Base-by-base conservation (phyloP, 2,888 invertebrate genomes). In the Callosobruchus maculatus region DNA sequence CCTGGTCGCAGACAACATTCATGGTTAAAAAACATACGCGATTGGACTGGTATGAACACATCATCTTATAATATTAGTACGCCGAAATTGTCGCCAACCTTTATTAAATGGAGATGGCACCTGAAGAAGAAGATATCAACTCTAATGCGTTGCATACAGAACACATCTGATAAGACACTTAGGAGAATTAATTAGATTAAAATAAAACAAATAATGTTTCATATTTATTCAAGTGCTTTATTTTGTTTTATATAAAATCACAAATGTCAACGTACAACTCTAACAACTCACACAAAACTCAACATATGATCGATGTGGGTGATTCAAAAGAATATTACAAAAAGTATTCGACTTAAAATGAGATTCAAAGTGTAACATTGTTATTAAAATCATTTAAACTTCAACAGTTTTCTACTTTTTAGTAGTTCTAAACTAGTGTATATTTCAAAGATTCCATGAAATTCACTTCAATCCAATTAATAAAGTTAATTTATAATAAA, bases 201-300 rank as follows among this genome's bases (percentile, higher is more conserved):
- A n/a, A 26, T 2, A 68, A 20, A 68, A 68, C 68, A 13, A 18
- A 9, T 68, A 68, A 22, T 21, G 21, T 68, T 68, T 68, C 9
- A 21, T 68, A n/a, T n/a, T n/a, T n/a, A n/a, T n/a, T n/a, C n/a
- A 22, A 68, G 9, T 70, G 21, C 22, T 20, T 70, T 26, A 22
- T 26, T 70, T 70, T 22, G 9, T 84, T 83, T 84, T 85, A 84
- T 87, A 86, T 85, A 86, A 86, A 87, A 87, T 86, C 86, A 85
- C 86, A 86, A 86, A 86, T 85, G 82, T 86, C 86, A 87, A 87
- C 87, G 85, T 86, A 85, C 84, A 85, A 82, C 81, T 84, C 82
- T 85, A 86, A 86, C 84, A 86, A 84, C 82, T 86, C 86, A 87
- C 86, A 86, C 86, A 84, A 85, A 78, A 84, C 82, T 84, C 84